A percentile compares a stretch with the other conserved stretches of the same genome.
Evolutionary conservation across 2,797 vertebrate species (phyloP).

Genomic region (Acanthiza pusilla): DNA sequence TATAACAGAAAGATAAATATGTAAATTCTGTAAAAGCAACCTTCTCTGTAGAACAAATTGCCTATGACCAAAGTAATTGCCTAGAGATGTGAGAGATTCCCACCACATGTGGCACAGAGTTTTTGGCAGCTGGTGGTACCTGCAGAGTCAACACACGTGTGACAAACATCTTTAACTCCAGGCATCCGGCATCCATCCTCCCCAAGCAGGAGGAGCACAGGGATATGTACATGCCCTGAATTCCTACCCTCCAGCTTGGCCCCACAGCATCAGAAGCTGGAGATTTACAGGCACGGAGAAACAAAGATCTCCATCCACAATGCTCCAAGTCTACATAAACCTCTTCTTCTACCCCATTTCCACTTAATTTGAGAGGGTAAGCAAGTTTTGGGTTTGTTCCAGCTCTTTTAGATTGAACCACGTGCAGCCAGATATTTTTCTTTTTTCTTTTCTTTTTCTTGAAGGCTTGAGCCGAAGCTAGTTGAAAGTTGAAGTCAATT

Average conservation of each 20-base stretch:
- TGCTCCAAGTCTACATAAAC: fast-evolving
- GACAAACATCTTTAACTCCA: neutral
- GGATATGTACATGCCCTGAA: neutral
- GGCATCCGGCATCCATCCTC: fast-evolving
- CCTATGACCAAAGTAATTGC: neutral
- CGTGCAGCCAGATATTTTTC: neutral
- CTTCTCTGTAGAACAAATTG: neutral
- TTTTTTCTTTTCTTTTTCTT: neutral
- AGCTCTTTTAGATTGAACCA: neutral
- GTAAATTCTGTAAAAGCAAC: neutral
- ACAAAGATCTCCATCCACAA: neutral
- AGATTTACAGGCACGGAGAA: neutral
- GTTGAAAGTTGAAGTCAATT: neutral
- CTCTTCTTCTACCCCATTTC: neutral
- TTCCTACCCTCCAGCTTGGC: too few species aligned
- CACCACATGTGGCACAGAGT: neutral
- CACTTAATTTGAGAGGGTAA: neutral
- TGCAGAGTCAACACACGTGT: neutral
- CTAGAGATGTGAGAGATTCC: neutral
- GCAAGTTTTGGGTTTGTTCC: neutral
- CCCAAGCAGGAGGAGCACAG: fast-evolving
- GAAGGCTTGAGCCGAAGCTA: neutral
- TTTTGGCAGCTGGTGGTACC: neutral
- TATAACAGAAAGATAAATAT: neutral
- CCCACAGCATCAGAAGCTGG: neutral